Conservation (phyloP, 2,888 invertebrate species). For the Eubasilissa splendida region DNA sequence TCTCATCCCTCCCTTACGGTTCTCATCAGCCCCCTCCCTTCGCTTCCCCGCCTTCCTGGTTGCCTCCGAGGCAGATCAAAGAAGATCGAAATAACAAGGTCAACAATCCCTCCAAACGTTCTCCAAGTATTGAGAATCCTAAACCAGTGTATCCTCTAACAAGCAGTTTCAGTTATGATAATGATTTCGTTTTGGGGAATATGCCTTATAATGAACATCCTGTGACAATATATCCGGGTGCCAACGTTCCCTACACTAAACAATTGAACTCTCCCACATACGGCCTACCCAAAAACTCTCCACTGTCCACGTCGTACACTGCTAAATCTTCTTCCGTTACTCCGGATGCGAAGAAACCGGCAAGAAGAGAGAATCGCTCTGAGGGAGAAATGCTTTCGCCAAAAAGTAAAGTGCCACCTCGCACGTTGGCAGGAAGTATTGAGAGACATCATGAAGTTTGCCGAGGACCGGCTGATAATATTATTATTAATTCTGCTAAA, state of each 20-base stretch:
- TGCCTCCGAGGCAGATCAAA: constrained; percentile 65
- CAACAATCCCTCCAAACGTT: constrained; percentile 62
- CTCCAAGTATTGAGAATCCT: constrained; percentile 69
- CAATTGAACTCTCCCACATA: constrained; percentile 69
- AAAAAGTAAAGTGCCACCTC: constrained; percentile 76
- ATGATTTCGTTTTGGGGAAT: constrained; percentile 66
- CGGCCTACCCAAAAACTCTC: constrained; percentile 66
- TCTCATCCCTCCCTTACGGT: constrained; percentile 80
- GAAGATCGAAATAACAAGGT: constrained; percentile 56
- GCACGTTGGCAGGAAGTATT: constrained; percentile 80
- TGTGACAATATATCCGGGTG: constrained; percentile 78
- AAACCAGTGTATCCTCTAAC: constrained; percentile 55
- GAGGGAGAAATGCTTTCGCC: constrained; percentile 69
- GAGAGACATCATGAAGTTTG: constrained; percentile 87
- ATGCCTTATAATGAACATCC: constrained; percentile 77
- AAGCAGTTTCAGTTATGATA: constrained; percentile 68
- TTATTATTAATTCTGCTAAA: constrained; percentile 53
- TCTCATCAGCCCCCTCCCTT: constrained; percentile 67
- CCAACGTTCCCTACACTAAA: constrained; percentile 67
- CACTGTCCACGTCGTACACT: constrained; percentile 53
- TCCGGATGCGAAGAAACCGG: constrained; percentile 60
- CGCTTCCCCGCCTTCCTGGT: constrained; percentile 65
- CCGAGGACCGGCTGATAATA: constrained; percentile 73
- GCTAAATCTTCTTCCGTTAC: constrained; percentile 37
- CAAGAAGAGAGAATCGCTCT: constrained; percentile 64